Evolutionary conservation across 2,113 vertebrate species (phyloP).

Genomic region (Psittacus erithacus): DNA sequence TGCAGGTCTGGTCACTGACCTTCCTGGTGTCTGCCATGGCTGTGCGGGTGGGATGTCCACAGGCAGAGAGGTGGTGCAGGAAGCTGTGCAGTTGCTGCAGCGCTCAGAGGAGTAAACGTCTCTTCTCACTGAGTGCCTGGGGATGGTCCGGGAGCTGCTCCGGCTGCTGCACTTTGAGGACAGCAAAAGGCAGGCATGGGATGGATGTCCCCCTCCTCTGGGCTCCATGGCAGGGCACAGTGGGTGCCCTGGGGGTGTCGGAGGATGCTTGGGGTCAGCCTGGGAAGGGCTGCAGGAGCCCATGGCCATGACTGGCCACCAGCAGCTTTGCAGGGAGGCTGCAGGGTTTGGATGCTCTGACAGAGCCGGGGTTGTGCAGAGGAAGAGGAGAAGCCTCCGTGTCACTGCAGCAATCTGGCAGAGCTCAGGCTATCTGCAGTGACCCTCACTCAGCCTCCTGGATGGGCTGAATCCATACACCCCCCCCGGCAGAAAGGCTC

Average conservation of each 20-base stretch:
- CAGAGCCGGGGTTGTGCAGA: rapidly evolving
- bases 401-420: rapidly evolving
- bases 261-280: background rate
- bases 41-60: background rate
- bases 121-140: background rate
- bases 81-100: background rate
- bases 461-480: background rate
- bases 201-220: background rate
- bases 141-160: background rate
- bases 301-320: rapidly evolving
- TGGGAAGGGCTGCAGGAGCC: background rate
- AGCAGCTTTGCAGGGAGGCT: background rate
- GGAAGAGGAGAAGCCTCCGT: background rate
- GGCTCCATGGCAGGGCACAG: background rate
- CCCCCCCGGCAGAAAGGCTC: background rate
- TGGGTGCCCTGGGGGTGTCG: background rate
- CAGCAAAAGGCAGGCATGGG: background rate
- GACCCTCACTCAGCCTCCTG: background rate
- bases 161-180: background rate
- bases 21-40: background rate
- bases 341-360: background rate
- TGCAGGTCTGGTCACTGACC: background rate
- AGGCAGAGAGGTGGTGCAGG: background rate
- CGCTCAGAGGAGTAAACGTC: background rate
- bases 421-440: background rate